Base-by-base conservation (phyloP, 2,797 vertebrate species). In the Rhinogobio ventralis region DNA sequence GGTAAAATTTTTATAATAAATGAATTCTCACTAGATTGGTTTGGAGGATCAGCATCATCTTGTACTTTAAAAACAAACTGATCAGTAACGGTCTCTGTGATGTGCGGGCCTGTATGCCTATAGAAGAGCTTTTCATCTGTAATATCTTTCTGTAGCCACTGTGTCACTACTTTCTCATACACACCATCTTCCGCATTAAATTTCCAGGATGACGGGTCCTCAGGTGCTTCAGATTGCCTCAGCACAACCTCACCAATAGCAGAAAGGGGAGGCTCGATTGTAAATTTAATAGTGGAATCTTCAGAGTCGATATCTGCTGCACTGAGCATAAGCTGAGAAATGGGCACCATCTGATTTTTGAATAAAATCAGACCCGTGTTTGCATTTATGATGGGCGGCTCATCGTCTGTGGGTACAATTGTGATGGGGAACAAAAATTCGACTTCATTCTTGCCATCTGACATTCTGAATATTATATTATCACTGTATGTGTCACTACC, bases 371-470 rank as follows among this genome's bases (percentile, higher is more conserved):
- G 88, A 7, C 97, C 98, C 0, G 96, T 98, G 93, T 99, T 99
- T 86, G 96, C 96, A 23, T 97, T 98, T 71, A 99, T 93, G 30
- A 98, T 94, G 0, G 98, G 98, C 0, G 98, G 96, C 91, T 98
- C 97, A 11, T 99, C 97, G 62, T 99, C 98, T 4, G 95, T 97
- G 49, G 98, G 97, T 60, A 99, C 97, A 0, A 99, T 88, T 0
- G 97, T 98, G 49, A 99, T 95, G 2, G 98, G 97, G 68, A 99
- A 99, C 55, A 99, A 95, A 87, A 99, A 99, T 85, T 98, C 97
- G 0, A 99, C 97, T 0, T 94, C 94, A 51, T 98, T 95, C 83
- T 93, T 94, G 17, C 97, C 97, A 2, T 99, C 98, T 2, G 95
- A 95, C 96, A 99, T 96, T 49, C 95, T 95, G 78, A 99, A 95